Evolutionary conservation across 2,113 vertebrate species (phyloP), one percentile per base, ranked within the genome.

Genomic region (Cryptomyrus ogoouensis): DNA sequence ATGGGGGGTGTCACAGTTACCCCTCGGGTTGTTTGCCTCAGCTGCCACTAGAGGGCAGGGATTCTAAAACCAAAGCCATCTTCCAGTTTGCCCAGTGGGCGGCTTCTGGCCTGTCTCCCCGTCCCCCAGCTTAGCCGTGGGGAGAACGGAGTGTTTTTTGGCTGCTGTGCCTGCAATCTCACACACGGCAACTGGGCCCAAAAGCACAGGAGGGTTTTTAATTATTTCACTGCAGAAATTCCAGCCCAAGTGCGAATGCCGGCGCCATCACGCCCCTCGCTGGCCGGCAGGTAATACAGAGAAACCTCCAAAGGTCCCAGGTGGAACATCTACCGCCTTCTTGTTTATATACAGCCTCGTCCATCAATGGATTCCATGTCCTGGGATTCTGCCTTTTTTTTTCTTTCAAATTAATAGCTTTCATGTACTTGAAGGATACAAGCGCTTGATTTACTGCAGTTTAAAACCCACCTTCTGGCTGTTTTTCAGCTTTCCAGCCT

Each of bases 281-380:
- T 8, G 56, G 1, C 56, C 56, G 1, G 66, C 27, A 74, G 66
- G 66, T 39, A 10, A 19, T 58, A 49, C 27, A 9, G 19, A 35
- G 31, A 31, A 74, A 9, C 15, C 83, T 90, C 24, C 62, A 21
- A 35, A 58, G 83, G 47, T 15, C 46, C 52, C 52, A 53, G 15
- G 15, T 5, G 52, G 87, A 90, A 88, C 83, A 52, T 53, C 50
- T 93, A 42, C 27, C 1, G 27, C 15, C 15, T 31, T 52, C 66
- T 52, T 94, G 93, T 95, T 96, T 94, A 93, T 92, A 91, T 93
- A 91, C 89, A 87, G 90, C 91, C 93, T 95, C 93, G 94, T 94
- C 94, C 91, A 91, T 94, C 94, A 93, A 89, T 92, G 86, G 77
- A 91, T 84, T 3, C 53, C 15, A 86, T 89, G 88, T 93, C 91